Base-by-base conservation (phyloP, 2,888 invertebrate genomes). In the Drosophila pseudotalamancana region DNA sequence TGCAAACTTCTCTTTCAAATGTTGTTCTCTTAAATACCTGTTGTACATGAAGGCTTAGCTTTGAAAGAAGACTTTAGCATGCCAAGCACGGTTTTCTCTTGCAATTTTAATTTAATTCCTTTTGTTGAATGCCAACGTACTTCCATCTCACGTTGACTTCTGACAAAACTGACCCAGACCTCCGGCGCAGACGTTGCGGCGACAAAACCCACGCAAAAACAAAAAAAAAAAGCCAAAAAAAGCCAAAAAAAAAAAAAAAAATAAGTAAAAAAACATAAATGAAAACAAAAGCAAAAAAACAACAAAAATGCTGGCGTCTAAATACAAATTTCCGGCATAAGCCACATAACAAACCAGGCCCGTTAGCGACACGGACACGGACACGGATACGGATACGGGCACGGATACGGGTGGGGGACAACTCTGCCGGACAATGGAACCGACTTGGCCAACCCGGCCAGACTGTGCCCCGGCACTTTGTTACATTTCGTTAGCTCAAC, bases 311-410 rank as follows among this genome's bases (percentile, higher is more conserved):
- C 14, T 49, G 63, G 57, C 67, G 71, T 65, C 87, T 87, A 87
- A 88, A 82, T 82, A 88, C 85, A 86, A 88, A 86, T 88, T 88
- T 88, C 88, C 86, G 85, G 79, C 62, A 74, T 73, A 84, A 80
- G 87, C 81, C 81, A 74, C 81, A 81, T 73, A 81, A 84, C 81
- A 84, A 80, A 80, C 87, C 87, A 64, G 74, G 59, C 65, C 81
- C 65, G 81, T 73, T 67, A 61, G 81, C 74, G 72, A 67, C 72
- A 69, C 45, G 62, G 74, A 42, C 43, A 40, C 40, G 42, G 40
- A 40, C 27, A 32, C 61, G 37, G 55, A 63, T 57, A 56, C 40
- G 62, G 68, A 37, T 42, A 31, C 37, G 48, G 46, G 42, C 19
- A 34, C 40, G 31, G 57, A 6, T 6, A 25, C 39, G 27, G n/a